phyloP scores from a whole-genome alignment of 1,140 invertebrate genomes.

The Drosophila leontia region DNA sequence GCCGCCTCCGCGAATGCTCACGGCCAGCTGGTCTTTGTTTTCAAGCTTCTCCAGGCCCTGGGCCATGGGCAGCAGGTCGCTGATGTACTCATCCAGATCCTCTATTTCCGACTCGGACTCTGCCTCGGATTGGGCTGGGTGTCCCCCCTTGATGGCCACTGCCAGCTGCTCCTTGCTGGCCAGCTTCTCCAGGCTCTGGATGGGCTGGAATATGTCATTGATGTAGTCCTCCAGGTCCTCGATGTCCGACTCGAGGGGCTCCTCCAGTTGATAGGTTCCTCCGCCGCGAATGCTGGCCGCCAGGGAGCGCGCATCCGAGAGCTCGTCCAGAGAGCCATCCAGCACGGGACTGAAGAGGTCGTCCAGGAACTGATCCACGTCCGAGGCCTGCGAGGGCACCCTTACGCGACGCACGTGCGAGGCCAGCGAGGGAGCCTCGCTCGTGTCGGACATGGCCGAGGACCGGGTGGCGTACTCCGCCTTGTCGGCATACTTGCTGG shows the following conservation, averaged over 20 bases:
- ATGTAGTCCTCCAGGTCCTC: slow-evolving; percentile 26
- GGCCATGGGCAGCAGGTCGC: slow-evolving; percentile 87
- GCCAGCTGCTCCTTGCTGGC: slow-evolving; percentile 11
- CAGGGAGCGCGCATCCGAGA: slow-evolving; percentile 95
- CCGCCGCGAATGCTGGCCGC: slow-evolving; percentile 98
- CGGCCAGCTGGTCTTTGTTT: slow-evolving; percentile 85
- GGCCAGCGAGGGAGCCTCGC: slow-evolving; percentile 95
- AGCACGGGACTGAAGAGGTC: slow-evolving; percentile 97
- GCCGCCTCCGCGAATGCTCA: slow-evolving; percentile 91
- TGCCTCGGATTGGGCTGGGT: no score
- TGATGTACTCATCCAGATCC: slow-evolving; percentile 89
- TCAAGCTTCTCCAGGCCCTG: slow-evolving; percentile 87
- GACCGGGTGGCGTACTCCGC: slow-evolving; percentile 86
- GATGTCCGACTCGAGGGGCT: slow-evolving; percentile 15
- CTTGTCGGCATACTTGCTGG: slow-evolving; percentile 87
- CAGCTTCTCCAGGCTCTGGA: background rate
- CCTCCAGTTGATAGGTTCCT: slow-evolving; percentile 82
- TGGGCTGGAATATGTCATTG: slow-evolving; percentile 12
- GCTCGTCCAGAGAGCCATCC: slow-evolving; percentile 95
- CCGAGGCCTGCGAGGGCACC: slow-evolving; percentile 96
- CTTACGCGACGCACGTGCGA: slow-evolving; percentile 95
- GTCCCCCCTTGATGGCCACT: slow-evolving; percentile 4
- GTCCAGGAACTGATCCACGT: slow-evolving; percentile 98
- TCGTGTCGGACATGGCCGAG: slow-evolving; percentile 97
- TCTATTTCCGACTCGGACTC: slow-evolving; percentile 16